These are phyloP conservation scores for Troides aeacus DNA, from an alignment of 2,888 invertebrate species.

Conservation along the genomic window DNA sequence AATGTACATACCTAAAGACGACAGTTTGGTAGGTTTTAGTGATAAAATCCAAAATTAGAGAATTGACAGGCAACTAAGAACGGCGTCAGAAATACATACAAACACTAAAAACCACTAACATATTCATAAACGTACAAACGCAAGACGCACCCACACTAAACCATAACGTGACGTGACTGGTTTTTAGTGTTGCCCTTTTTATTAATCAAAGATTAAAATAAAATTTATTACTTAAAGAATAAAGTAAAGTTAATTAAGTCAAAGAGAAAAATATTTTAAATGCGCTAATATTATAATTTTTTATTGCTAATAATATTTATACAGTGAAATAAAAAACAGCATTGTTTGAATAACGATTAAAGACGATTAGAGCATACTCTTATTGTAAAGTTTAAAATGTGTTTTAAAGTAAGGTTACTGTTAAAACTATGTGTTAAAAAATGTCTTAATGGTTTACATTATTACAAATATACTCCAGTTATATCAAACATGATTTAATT, in stretches of 20 bases:
- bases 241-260: not conserved
- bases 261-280: not conserved
- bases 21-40: conserved; percentile 75
- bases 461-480: too few relatives aligned
- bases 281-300: too few relatives aligned
- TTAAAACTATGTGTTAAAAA: not conserved
- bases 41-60: conserved; percentile 74
- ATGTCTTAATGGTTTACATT: not conserved
- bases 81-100: conserved; percentile 76
- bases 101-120: conserved; percentile 65
- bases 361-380: too few relatives aligned
- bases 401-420: too few relatives aligned
- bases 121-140: conserved; percentile 59
- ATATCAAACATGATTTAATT: not conserved
- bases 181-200: conserved; percentile 46
- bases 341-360: too few relatives aligned
- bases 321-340: too few relatives aligned
- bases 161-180: conserved; percentile 57
- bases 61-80: conserved; percentile 68
- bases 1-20: conserved; percentile 67
- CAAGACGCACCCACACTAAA: conserved; percentile 62
- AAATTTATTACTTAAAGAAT: not conserved
- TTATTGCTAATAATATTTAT: too few relatives aligned
- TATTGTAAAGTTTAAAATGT: too few relatives aligned
- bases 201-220: not conserved